Evolutionary conservation across 2,113 vertebrate genomes (phyloP), one percentile per base, ranked within the genome.

Genomic region (Pogonocichla stellata): DNA sequence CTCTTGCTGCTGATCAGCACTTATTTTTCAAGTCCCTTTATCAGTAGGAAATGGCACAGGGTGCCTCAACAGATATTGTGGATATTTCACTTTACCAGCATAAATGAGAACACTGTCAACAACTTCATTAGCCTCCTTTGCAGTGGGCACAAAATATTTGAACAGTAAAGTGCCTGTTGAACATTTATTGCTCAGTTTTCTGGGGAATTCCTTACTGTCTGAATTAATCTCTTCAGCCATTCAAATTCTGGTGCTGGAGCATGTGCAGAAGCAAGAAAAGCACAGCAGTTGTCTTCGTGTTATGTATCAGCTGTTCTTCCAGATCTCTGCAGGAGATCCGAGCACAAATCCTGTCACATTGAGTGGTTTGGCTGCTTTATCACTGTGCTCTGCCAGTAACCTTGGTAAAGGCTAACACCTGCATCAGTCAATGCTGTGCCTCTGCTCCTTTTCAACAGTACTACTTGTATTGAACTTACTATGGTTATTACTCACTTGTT

Each of bases 201-300:
- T 57, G 62, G 50, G 62, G 66, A 47, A 73, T 86, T 95, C 64
- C 64, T 86, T 65, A 42, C 54, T 86, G 82, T 75, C 64, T 60
- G 50, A 69, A 82, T 94, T 86, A 79, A 94, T 89, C 73, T 87
- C 42, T 87, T 66, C 78, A 87, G 48, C 90, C 51, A 50, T 80
- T 74, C 47, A 80, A 73, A 86, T 73, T 88, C 77, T 5, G 7
- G 45, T 62, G 61, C 85, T 50, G 79, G 75, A 88, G 70, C 79
- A 80, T 42, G 64, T 70, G 79, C 82, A 70, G 62, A 80, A 94
- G 62, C 64, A 88, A 85, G 88, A 86, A 95, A 85, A 85, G 83
- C 86, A 78, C 73, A 81, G 58, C 90, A 80, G 61, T 84, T 78
- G 84, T 78, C 84, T 92, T 67, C 22, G 0, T 65, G 74, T 90